Percentiles rank a stretch among this genome's conserved stretches.
phyloP scores from a whole-genome alignment of 2,113 vertebrate species.

The Columba livia region DNA sequence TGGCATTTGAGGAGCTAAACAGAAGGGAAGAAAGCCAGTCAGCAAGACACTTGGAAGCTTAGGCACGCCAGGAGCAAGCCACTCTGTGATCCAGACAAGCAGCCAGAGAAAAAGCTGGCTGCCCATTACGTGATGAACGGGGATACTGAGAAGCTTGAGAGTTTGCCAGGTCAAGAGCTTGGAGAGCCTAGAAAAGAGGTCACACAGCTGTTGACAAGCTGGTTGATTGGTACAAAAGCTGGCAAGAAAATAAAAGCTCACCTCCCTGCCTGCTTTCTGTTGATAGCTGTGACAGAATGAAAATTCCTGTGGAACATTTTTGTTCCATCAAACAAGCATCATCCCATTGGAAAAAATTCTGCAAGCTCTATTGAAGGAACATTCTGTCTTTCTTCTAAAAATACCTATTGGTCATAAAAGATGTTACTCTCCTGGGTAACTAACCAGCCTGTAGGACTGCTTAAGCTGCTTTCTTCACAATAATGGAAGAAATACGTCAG shows the following conservation, averaged over 20 bases:
- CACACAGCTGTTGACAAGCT: constrained; percentile 22
- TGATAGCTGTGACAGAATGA: constrained; percentile 38
- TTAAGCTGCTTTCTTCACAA: constrained; percentile 15
- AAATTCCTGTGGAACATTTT: constrained; percentile 38
- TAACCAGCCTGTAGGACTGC: not conserved
- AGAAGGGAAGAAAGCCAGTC: not conserved
- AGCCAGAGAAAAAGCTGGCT: constrained; percentile 18
- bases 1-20: not conserved
- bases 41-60: not conserved
- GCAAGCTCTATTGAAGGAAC: constrained; percentile 28
- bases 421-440: not conserved
- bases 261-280: not conserved
- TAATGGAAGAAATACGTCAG: not conserved
- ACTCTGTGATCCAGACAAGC: not conserved
- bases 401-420: constrained; percentile 21
- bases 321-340: constrained; percentile 38
- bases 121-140: not conserved
- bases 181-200: not conserved
- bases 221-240: constrained; percentile 25
- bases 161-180: not conserved
- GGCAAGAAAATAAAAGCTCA: constrained; percentile 25
- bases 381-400: constrained; percentile 60
- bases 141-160: not conserved
- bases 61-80: not conserved
- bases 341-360: constrained; percentile 6